These are phyloP conservation scores for Nothobranchius kuhntae DNA, from an alignment of 2,113 vertebrate species.

Conservation along the genomic window DNA sequence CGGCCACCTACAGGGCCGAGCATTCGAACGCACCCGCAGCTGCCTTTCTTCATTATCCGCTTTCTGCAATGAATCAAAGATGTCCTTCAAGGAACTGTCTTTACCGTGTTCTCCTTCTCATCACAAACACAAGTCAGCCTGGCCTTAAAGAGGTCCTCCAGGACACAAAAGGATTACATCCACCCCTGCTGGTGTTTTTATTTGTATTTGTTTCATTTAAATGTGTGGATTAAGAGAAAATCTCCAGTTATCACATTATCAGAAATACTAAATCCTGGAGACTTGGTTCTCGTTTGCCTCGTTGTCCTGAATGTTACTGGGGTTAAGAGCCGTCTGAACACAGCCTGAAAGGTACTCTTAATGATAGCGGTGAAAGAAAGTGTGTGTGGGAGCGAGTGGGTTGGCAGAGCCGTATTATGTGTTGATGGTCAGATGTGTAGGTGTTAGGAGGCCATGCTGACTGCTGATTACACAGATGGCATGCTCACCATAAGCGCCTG, in stretches of 20 bases:
- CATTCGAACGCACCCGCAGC: conserved; percentile 13
- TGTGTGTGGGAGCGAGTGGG: conserved; percentile 31
- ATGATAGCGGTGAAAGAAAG: background rate
- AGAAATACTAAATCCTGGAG: background rate
- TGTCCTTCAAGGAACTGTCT: conserved; percentile 17
- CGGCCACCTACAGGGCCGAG: conserved; percentile 11
- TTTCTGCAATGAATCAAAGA: conserved; percentile 2
- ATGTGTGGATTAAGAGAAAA: conserved; percentile 4
- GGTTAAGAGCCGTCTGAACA: conserved; percentile 19
- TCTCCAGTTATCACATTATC: background rate
- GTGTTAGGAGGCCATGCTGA: conserved; percentile 53
- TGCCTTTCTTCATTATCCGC: conserved; percentile 30
- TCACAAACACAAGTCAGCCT: background rate
- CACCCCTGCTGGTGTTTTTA: background rate
- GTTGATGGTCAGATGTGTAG: conserved; percentile 53
- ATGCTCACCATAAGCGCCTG: conserved; percentile 31
- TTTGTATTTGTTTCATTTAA: background rate
- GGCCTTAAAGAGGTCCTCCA: conserved; percentile 8
- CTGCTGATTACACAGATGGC: conserved; percentile 69
- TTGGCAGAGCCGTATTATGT: conserved; percentile 27
- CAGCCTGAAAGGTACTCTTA: conserved; percentile 27
- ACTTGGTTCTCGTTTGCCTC: background rate
- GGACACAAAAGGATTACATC: background rate
- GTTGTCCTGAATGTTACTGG: background rate
- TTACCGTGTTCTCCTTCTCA: conserved; percentile 8